A percentile compares a stretch with the other conserved stretches of the same genome.
Conservation (phyloP, 2,888 invertebrate genomes). For the Machimus rusticus region DNA sequence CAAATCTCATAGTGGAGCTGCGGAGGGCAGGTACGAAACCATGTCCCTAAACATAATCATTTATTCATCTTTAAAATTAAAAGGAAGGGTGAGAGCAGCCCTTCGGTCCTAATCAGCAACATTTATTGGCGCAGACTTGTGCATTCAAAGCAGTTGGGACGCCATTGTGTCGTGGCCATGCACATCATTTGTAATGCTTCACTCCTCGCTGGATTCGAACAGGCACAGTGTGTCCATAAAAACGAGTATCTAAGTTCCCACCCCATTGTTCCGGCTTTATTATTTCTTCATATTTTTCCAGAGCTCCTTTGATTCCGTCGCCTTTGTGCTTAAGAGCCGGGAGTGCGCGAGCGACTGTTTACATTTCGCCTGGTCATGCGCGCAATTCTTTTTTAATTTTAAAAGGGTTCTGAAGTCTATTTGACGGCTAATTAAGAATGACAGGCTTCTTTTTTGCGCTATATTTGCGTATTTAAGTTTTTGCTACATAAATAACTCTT, state of each 20-base stretch:
- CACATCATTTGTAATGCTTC: background rate
- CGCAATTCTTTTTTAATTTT: slow-evolving; percentile 56
- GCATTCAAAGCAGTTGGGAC: background rate
- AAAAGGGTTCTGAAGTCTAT: slow-evolving; percentile 53
- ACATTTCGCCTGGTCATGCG: slow-evolving; percentile 51
- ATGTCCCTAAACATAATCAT: background rate
- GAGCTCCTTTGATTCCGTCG: background rate
- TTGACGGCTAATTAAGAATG: slow-evolving; percentile 53
- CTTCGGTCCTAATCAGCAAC: background rate
- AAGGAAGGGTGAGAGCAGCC: slow-evolving; percentile 11
- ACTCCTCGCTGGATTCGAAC: slow-evolving; percentile 24
- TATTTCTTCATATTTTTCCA: slow-evolving; percentile 7
- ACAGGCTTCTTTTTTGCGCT: background rate
- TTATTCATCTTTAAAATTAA: slow-evolving; percentile 28
- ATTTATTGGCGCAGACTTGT: slow-evolving; percentile 8
- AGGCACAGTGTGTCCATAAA: background rate
- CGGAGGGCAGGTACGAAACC: background rate
- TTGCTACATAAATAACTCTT: background rate
- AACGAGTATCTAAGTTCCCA: background rate
- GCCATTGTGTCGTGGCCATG: background rate
- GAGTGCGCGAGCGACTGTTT: slow-evolving; percentile 44
- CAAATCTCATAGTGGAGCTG: background rate
- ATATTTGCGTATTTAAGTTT: background rate
- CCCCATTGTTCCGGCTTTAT: background rate
- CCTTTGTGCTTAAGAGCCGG: background rate